phyloP scores from a whole-genome alignment of 2,113 vertebrate genomes.

The Mus pahari region DNA sequence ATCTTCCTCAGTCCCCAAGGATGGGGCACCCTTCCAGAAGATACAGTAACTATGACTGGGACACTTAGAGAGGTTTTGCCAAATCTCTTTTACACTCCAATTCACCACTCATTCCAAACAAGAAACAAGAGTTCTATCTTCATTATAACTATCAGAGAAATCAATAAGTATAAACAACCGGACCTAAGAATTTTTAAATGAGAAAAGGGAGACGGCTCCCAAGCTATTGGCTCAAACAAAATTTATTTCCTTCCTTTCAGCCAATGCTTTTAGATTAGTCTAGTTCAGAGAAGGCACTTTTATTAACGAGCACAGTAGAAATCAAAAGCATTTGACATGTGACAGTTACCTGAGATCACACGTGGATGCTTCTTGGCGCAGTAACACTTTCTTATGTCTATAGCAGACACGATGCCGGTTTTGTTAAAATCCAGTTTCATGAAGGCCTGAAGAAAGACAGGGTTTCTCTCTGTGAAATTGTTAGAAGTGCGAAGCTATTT shows the following conservation, averaged over 20 bases:
- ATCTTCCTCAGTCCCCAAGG: neutral
- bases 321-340: slow-evolving; percentile 17
- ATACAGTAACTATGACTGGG: neutral
- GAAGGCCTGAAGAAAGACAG: slow-evolving; percentile 87
- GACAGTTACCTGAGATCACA: slow-evolving; percentile 86
- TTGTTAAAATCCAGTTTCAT: slow-evolving; percentile 92
- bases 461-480: slow-evolving; percentile 27
- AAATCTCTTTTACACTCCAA: slow-evolving; percentile 6
- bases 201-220: neutral
- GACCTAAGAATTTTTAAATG: slow-evolving; percentile 41
- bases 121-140: slow-evolving; percentile 8
- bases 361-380: slow-evolving; percentile 87
- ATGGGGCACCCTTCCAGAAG: neutral
- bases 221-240: slow-evolving; percentile 9
- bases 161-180: neutral
- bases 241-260: slow-evolving; percentile 20
- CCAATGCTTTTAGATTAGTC: neutral
- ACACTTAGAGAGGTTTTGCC: neutral
- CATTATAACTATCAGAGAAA: slow-evolving; percentile 12
- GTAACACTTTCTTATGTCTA: slow-evolving; percentile 90
- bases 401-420: slow-evolving; percentile 86
- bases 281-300: slow-evolving; percentile 22
- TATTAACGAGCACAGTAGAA: slow-evolving; percentile 58
- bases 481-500: neutral
- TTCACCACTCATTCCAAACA: neutral